Percentiles rank a stretch among this genome's conserved stretches.
phyloP scores from a whole-genome alignment of 2,113 vertebrate species.

The Myocastor coypus region DNA sequence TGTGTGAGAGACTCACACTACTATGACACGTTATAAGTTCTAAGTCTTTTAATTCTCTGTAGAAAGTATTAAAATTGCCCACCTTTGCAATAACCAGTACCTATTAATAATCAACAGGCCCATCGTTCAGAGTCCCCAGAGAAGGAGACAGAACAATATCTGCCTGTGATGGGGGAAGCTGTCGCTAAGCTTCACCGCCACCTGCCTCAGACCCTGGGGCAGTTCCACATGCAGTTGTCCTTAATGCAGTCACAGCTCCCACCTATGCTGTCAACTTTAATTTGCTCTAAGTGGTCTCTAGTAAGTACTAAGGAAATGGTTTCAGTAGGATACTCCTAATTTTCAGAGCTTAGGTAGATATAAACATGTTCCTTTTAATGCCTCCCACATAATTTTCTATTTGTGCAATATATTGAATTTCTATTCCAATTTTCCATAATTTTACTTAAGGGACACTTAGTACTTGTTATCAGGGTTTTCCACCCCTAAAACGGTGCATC shows the following conservation, averaged over 20 bases:
- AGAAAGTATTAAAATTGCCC: constrained; percentile 42
- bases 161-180: neutral
- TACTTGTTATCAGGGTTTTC: constrained; percentile 73
- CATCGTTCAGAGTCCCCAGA: neutral
- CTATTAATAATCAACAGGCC: neutral
- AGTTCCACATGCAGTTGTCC: neutral
- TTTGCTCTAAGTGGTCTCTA: constrained; percentile 21
- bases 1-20: neutral
- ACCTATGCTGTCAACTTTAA: neutral
- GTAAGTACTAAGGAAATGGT: constrained; percentile 11
- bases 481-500: constrained; percentile 55
- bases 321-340: constrained; percentile 59
- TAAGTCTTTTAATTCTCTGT: neutral
- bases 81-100: constrained; percentile 22
- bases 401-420: constrained; percentile 64
- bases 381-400: constrained; percentile 73
- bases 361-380: constrained; percentile 51
- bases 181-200: neutral
- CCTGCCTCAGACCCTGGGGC: neutral
- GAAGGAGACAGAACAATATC: neutral
- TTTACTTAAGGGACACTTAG: constrained; percentile 76
- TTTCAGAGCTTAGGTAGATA: constrained; percentile 69
- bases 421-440: constrained; percentile 76
- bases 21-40: constrained; percentile 15
- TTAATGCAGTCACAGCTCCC: neutral